Percentiles rank a stretch among this genome's conserved stretches.
phyloP scores from a whole-genome alignment of 2,888 invertebrate species.

The Meteorus colon region DNA sequence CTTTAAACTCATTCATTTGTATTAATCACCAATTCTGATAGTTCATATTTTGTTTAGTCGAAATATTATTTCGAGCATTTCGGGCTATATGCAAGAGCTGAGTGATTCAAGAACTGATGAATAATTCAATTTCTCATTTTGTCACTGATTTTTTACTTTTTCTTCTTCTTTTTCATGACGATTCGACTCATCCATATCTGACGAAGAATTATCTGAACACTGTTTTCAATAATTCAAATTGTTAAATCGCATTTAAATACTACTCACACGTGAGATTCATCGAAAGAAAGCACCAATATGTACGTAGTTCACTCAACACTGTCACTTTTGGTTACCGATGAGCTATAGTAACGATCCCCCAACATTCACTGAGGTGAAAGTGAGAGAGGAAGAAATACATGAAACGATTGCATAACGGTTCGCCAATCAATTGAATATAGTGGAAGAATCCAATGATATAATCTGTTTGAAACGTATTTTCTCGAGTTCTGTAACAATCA shows the following conservation, averaged over 20 bases:
- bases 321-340: conserved; percentile 56
- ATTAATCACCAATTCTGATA: too few relatives aligned
- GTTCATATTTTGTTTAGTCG: too few relatives aligned
- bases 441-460: conserved; percentile 4
- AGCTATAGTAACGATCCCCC: conserved; percentile 31
- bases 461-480: background rate
- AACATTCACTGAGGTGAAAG: conserved; percentile 56
- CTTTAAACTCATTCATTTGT: background rate
- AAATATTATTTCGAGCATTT: too few relatives aligned
- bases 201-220: too few relatives aligned
- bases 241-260: too few relatives aligned
- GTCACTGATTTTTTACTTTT: too few relatives aligned
- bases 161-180: too few relatives aligned
- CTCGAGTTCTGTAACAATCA: background rate
- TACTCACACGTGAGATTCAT: background rate
- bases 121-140: too few relatives aligned
- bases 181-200: too few relatives aligned
- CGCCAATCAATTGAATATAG: conserved; percentile 42
- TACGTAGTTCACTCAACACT: conserved; percentile 41
- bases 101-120: too few relatives aligned
- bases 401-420: conserved; percentile 48
- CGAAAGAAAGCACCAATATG: background rate
- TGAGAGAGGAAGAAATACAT: conserved; percentile 52
- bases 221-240: too few relatives aligned
- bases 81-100: too few relatives aligned